These are phyloP conservation scores for Tenebrosternarchus preto DNA, from an alignment of 2,113 vertebrate species.

Conservation along the genomic window DNA sequence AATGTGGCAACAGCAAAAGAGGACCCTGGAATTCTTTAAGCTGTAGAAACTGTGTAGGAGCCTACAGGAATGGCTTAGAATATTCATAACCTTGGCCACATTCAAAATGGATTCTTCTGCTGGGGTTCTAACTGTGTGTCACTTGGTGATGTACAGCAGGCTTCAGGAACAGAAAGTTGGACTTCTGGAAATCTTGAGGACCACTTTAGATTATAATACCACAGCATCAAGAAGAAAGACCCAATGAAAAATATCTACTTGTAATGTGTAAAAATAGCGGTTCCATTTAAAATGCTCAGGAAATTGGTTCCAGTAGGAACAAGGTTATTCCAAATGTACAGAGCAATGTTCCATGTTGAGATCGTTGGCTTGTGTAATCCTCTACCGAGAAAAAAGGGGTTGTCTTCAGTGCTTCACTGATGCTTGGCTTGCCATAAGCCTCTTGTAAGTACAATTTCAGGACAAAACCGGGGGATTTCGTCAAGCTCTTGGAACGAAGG, in stretches of 20 bases:
- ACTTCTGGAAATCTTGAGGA: not conserved
- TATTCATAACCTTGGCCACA: constrained; percentile 19
- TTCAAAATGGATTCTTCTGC: not conserved
- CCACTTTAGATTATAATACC: not conserved
- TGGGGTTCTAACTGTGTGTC: not conserved
- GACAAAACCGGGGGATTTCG: constrained; percentile 36
- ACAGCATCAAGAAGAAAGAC: not conserved
- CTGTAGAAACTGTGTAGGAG: not conserved
- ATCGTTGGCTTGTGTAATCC: constrained; percentile 49
- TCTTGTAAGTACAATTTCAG: constrained; percentile 49
- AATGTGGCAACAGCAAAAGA: not conserved
- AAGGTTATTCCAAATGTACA: constrained; percentile 12
- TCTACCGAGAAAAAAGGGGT: constrained; percentile 45
- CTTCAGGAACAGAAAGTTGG: not conserved
- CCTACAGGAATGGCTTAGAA: constrained; percentile 6
- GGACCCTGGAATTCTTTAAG: constrained; percentile 8
- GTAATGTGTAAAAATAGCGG: constrained; percentile 17
- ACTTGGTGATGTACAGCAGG: not conserved
- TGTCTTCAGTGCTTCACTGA: constrained; percentile 46
- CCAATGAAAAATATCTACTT: not conserved
- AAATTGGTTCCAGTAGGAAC: constrained; percentile 29
- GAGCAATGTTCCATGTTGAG: constrained; percentile 34
- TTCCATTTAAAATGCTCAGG: constrained; percentile 3
- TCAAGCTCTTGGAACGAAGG: constrained; percentile 41
- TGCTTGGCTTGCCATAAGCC: constrained; percentile 47